Percentiles rank a stretch among this genome's conserved stretches.
Evolutionary conservation across 2,113 vertebrate species (phyloP).

Genomic region (Coracopsis vasa): DNA sequence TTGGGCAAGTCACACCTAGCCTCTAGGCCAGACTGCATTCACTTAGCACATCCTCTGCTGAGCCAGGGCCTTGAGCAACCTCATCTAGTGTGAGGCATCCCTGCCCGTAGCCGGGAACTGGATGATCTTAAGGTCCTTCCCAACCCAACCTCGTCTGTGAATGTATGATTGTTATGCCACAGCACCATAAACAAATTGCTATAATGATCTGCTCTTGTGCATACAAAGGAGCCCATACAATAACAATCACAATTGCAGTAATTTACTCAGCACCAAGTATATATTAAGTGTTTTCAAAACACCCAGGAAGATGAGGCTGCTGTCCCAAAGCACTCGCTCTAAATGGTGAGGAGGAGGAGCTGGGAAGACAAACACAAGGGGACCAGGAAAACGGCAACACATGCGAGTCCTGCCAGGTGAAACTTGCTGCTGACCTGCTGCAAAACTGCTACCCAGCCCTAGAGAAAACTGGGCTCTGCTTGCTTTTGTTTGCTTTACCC

Average conservation of each 20-base stretch:
- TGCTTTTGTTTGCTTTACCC: not conserved
- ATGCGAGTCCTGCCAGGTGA: not conserved
- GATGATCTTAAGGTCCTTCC: not conserved
- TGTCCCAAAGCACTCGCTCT: not conserved
- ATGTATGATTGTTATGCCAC: not conserved
- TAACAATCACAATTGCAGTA: not conserved
- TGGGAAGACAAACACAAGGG: not conserved
- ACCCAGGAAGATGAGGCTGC: not conserved
- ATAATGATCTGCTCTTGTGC: not conserved
- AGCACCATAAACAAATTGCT: not conserved
- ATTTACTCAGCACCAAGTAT: not conserved
- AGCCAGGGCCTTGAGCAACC: not conserved
- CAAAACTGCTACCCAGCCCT: not conserved
- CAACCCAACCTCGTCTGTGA: not conserved
- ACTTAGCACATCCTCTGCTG: not conserved
- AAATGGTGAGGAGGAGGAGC: not conserved
- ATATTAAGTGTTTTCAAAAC: not conserved
- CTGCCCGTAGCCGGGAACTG: not conserved
- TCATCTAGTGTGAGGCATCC: not conserved
- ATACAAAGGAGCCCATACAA: not conserved
- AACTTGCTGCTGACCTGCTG: not conserved
- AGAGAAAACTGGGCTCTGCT: not conserved
- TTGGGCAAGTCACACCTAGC: not conserved
- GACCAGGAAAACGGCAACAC: rapidly evolving
- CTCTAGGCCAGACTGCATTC: not conserved